Evolutionary conservation across 2,113 vertebrate species (phyloP), one percentile per base, ranked within the genome.

Genomic region (Tyrannus savana): DNA sequence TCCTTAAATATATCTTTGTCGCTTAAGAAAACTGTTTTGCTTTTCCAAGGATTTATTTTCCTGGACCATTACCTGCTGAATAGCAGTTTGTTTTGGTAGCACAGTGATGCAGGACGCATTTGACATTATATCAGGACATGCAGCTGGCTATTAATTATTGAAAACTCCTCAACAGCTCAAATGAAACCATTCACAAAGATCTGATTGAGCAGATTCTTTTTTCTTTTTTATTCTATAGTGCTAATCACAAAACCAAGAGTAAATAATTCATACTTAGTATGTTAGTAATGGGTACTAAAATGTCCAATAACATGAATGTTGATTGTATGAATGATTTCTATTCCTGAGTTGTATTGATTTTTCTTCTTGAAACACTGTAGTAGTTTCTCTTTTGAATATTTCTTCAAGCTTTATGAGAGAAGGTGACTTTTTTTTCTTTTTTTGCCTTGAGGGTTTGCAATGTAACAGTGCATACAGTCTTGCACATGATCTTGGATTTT

Each of bases 111-210:
- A 94, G 90, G 60, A 72, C 79, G 75, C 62, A 79, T 93, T 92
- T 97, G 97, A 94, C 94, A 92, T 95, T 88, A 68, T 92, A 93
- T 97, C 95, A 97, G 93, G 86, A 96, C 92, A 56, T 95, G 94
- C 97, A 97, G 95, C 97, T 97, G 96, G 89, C 95, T 97, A 96
- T 97, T 98, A 97, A 98, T 97, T 97, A 95, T 94, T 97, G 94
- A 96, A 95, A 97, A 96, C 83, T 85, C 87, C 63, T 90, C 63
- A 86, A 87, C 74, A 86, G 74, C 75, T 97, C 85, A 84, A 93
- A 92, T 19, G 46, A 94, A 96, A 92, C 58, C 80, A 90, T 94
- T 93, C 37, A 47, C 79, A 75, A 88, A 56, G 49, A 89, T 89
- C 75, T 96, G 87, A 97, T 95, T 97, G 90, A 97, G 96, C 87